These are phyloP conservation scores for Scomber scombrus DNA, from an alignment of 2,113 vertebrate species.

Conservation along the genomic window DNA sequence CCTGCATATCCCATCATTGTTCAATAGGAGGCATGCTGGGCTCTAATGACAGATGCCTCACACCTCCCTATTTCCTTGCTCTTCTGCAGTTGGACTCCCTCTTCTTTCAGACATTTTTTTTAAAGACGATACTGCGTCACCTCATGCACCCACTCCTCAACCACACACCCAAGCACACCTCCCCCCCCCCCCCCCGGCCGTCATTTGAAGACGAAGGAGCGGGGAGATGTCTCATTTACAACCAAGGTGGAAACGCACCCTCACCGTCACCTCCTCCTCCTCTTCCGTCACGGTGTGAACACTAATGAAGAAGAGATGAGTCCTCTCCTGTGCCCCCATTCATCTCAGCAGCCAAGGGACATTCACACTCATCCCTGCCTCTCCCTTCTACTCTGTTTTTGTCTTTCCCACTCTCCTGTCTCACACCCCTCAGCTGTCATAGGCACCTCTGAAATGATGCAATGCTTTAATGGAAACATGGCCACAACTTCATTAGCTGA, in stretches of 20 bases:
- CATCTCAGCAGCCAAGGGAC: conserved; percentile 75
- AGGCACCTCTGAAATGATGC: conserved; percentile 23
- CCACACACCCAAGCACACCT: conserved; percentile 16
- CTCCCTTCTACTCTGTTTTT: conserved; percentile 28
- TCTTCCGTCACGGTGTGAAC: conserved; percentile 79
- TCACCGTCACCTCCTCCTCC: conserved; percentile 51
- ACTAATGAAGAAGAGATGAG: conserved; percentile 86
- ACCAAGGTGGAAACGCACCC: conserved; percentile 68
- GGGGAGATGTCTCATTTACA: conserved; percentile 80
- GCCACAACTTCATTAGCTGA: conserved; percentile 39
- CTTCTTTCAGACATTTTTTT: conserved; percentile 45
- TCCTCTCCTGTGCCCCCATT: conserved; percentile 81
- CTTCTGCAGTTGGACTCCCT: conserved; percentile 42
- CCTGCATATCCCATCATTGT: conserved; percentile 53
- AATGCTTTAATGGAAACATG: conserved; percentile 34
- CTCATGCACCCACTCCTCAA: conserved; percentile 28
- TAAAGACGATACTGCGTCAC: conserved; percentile 30
- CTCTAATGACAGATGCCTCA: conserved; percentile 65
- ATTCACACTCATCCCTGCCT: conserved; percentile 55
- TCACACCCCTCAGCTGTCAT: conserved; percentile 31
- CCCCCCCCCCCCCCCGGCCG: background rate
- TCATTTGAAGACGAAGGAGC: conserved; percentile 63
- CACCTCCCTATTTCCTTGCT: conserved; percentile 54
- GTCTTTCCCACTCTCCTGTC: conserved; percentile 37
- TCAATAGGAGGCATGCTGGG: conserved; percentile 67